Evolutionary conservation across 1,140 invertebrate genomes (phyloP), one percentile per base, ranked within the genome.

Genomic region (Listronotus bonariensis): DNA sequence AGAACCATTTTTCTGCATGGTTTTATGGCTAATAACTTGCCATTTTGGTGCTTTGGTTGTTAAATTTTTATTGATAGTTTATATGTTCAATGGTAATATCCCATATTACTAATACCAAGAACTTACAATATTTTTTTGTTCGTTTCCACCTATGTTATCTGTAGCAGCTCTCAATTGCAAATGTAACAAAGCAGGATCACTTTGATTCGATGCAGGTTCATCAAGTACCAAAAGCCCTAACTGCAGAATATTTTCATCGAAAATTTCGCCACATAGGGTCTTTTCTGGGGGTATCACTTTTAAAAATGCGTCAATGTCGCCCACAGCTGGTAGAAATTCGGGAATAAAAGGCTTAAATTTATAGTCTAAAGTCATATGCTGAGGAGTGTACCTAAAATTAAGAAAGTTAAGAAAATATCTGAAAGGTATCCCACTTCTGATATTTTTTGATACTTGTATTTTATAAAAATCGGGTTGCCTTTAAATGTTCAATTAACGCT

Each of bases 271-370:
- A n/a, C 77, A 77, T 56, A 81, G 67, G 36, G 75, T 76, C 18
- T 71, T 84, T 70, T 96, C 91, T 0, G 95, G 95, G 17, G 92
- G 84, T 15, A 87, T 82, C 3, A 98, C 89, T 82, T 98, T 99
- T 26, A 99, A 86, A 79, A 99, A 98, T 6, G 96, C 95, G 80
- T 99, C 97, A 72, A 97, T 96, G 78, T 99, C 97, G 0, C 97
- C 97, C 31, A 99, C 96, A 8, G 96, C 93, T 17, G 97, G 97
- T 71, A 99, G 95, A 79, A 91, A 99, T 74, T 99, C 96, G 0
- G 96, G 96, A 55, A 98, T 89, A 76, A 98, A 99, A 0, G 97
- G 95, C 71, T 92, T 88, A 67, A 99, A 82, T 74, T 94, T 95
- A 74, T 91, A 91, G 17, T 95, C 93, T 12, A 96, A 82, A 67